These are phyloP conservation scores for Odocoileus hemionus DNA, from an alignment of 2,113 vertebrate species.

Conservation along the genomic window DNA sequence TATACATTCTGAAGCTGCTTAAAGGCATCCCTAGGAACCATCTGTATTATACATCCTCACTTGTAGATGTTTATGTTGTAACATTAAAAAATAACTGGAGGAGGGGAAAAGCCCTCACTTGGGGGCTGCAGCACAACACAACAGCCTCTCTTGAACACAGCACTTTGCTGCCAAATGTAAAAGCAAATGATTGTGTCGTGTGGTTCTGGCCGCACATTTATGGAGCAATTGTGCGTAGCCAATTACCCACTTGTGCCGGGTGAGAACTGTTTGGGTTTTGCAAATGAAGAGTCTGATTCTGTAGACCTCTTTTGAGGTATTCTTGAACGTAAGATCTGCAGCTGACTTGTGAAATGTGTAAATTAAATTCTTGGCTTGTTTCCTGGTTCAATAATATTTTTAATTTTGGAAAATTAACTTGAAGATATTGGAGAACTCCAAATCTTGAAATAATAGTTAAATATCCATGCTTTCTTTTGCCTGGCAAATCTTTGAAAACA, in stretches of 20 bases:
- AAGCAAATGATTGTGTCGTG: slow-evolving; percentile 60
- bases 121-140: slow-evolving; percentile 33
- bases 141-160: slow-evolving; percentile 39
- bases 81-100: slow-evolving; percentile 32
- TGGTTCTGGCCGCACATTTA: slow-evolving; percentile 47
- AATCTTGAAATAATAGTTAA: slow-evolving; percentile 2
- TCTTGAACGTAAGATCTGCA: neutral
- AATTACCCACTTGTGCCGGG: slow-evolving; percentile 48
- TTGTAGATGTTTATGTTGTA: slow-evolving; percentile 50
- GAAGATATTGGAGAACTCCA: neutral
- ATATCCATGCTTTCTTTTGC: neutral
- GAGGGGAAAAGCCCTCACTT: slow-evolving; percentile 12
- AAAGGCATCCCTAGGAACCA: neutral
- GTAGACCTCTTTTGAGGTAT: neutral
- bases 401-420: slow-evolving; percentile 26
- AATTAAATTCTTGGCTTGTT: neutral
- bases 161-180: slow-evolving; percentile 63
- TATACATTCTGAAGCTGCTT: neutral
- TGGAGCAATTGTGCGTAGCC: slow-evolving; percentile 49
- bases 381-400: neutral
- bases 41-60: slow-evolving; percentile 38
- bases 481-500: neutral
- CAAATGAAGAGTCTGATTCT: slow-evolving; percentile 34
- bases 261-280: slow-evolving; percentile 45
- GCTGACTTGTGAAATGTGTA: neutral